A percentile compares a stretch with the other conserved stretches of the same genome.
These are phyloP conservation scores for Andrena trimmerana DNA, from an alignment of 2,888 invertebrate species.

Conservation along the genomic window DNA sequence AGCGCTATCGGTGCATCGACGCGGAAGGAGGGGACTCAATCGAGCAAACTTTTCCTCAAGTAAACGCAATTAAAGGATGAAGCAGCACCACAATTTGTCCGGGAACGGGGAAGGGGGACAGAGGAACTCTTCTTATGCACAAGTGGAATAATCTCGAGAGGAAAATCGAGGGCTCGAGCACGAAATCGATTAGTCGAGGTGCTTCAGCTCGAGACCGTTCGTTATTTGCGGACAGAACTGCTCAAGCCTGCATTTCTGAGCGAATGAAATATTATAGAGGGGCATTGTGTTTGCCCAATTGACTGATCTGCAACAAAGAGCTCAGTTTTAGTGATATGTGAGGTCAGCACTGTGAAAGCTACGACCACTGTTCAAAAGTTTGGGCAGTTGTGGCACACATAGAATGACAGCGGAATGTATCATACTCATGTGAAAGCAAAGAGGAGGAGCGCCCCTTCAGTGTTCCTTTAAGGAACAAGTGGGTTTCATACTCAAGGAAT, in stretches of 20 bases:
- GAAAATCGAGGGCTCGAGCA: constrained; percentile 60
- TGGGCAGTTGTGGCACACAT: background rate
- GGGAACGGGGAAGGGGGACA: constrained; percentile 46
- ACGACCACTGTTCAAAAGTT: background rate
- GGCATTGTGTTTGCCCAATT: constrained; percentile 11
- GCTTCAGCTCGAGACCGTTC: constrained; percentile 40
- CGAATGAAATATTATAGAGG: constrained; percentile 35
- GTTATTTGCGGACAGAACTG: constrained; percentile 44
- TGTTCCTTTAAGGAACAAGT: too few relatives aligned
- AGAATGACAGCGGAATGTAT: too few relatives aligned
- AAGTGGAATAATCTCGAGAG: constrained; percentile 63
- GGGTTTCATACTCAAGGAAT: too few relatives aligned
- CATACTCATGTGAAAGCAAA: too few relatives aligned
- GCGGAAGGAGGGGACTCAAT: constrained; percentile 18
- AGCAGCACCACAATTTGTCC: constrained; percentile 60
- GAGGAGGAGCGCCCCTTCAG: too few relatives aligned
- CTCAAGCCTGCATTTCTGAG: constrained; percentile 31
- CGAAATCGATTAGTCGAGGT: constrained; percentile 50
- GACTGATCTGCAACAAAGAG: constrained; percentile 4
- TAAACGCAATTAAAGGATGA: constrained; percentile 67
- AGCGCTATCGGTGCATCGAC: constrained; percentile 24
- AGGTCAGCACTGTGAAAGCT: background rate
- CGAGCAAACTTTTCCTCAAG: constrained; percentile 57
- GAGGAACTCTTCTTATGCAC: constrained; percentile 63
- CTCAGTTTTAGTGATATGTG: background rate